Evolutionary conservation across 2,797 vertebrate species (phyloP).

Genomic region (Pseudochromis fuscus): DNA sequence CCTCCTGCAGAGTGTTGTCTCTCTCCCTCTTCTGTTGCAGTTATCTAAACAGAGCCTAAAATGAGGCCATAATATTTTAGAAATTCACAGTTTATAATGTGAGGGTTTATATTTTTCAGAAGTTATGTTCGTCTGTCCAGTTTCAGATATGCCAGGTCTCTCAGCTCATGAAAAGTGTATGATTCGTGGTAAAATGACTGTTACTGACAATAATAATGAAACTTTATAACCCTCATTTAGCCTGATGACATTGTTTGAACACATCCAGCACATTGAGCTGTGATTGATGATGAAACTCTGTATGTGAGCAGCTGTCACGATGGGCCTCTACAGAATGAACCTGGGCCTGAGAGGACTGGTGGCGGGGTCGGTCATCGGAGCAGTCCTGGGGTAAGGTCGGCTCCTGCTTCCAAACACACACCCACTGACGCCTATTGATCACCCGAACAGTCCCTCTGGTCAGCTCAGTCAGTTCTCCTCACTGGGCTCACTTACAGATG

Average conservation of each 20-base stretch:
- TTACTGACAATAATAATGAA: neutral
- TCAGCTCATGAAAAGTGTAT: neutral
- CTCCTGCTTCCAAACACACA: neutral
- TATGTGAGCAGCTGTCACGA: constrained; percentile 86
- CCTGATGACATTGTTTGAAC: neutral
- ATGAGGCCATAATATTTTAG: no score
- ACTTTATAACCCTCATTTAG: neutral
- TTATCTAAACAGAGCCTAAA: no score
- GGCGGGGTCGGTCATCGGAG: constrained; percentile 88
- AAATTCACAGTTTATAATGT: no score
- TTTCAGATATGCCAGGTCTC: no score
- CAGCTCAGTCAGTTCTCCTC: neutral
- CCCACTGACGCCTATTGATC: neutral
- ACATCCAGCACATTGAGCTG: neutral
- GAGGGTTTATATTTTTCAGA: no score
- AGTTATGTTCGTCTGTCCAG: no score
- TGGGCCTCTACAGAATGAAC: constrained; percentile 91
- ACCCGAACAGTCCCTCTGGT: neutral
- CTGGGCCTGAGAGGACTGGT: constrained; percentile 89
- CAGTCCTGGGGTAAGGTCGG: constrained; percentile 87
- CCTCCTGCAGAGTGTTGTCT: no score
- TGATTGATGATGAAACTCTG: constrained; percentile 11
- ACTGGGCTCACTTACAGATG: neutral
- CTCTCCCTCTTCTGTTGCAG: no score
- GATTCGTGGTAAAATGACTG: neutral